Evolutionary conservation across 1,140 invertebrate genomes (phyloP).

Genomic region (Drosophila bifasciata): DNA sequence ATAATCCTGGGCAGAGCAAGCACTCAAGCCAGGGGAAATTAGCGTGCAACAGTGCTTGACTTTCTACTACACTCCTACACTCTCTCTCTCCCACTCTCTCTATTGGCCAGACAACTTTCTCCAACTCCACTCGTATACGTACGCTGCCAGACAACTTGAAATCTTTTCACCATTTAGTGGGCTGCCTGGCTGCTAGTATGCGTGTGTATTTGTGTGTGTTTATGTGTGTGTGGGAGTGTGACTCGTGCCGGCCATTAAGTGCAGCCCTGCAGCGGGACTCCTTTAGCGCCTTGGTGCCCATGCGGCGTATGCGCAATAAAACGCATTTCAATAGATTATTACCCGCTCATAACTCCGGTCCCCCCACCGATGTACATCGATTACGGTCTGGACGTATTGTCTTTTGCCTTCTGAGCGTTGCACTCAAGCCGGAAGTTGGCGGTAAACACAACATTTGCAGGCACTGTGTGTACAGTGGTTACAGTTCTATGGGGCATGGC

Average conservation of each 20-base stretch:
- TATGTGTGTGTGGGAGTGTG: slow-evolving; percentile 21
- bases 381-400: slow-evolving; percentile 37
- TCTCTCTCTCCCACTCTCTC: neutral
- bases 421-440: slow-evolving; percentile 56
- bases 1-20: slow-evolving; percentile 57
- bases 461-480: slow-evolving; percentile 33
- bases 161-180: slow-evolving; percentile 28
- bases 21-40: slow-evolving; percentile 57
- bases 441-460: slow-evolving; percentile 71
- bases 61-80: slow-evolving; percentile 8
- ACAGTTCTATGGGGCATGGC: neutral
- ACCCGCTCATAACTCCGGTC: slow-evolving; percentile 63
- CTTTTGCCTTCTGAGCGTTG: slow-evolving; percentile 39
- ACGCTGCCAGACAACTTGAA: slow-evolving; percentile 1
- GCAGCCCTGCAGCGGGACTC: slow-evolving; percentile 47
- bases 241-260: slow-evolving; percentile 67
- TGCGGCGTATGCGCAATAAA: slow-evolving; percentile 74
- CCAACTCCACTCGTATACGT: slow-evolving; percentile 4
- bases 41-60: slow-evolving; percentile 58
- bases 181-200: slow-evolving; percentile 56
- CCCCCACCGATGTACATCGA: slow-evolving; percentile 63
- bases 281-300: slow-evolving; percentile 7
- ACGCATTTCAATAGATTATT: slow-evolving; percentile 78
- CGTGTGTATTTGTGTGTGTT: no score
- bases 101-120: neutral